Percentiles rank a stretch among this genome's conserved stretches.
These are phyloP conservation scores for Nephrotoma flavescens DNA, from an alignment of 2,888 invertebrate genomes.

Conservation along the genomic window DNA sequence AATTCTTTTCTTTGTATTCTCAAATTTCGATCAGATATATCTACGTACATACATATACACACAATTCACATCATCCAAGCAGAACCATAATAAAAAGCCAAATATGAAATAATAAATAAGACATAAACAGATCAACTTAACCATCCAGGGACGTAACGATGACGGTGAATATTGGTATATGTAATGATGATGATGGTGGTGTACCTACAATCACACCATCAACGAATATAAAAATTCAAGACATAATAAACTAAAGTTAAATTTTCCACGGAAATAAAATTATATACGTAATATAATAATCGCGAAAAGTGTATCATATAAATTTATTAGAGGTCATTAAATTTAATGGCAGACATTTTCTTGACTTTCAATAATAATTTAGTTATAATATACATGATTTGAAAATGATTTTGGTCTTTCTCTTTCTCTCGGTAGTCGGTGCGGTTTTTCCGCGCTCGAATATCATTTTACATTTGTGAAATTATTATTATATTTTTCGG, in stretches of 20 bases:
- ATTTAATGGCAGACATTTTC: background rate
- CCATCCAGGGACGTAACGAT: background rate
- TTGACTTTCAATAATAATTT: background rate
- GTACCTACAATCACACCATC: background rate
- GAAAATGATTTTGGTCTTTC: background rate
- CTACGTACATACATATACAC: background rate
- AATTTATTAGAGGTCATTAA: background rate
- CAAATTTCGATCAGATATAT: background rate
- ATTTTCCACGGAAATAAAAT: background rate
- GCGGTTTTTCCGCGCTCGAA: background rate
- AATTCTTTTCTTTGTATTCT: background rate
- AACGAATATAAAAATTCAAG: background rate
- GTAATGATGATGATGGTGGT: background rate
- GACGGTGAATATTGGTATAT: background rate
- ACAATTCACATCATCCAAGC: background rate
- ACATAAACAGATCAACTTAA: background rate
- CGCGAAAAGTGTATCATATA: background rate
- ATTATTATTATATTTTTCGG: background rate
- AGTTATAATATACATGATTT: background rate
- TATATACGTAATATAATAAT: background rate
- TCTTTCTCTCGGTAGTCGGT: background rate
- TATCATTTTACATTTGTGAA: background rate
- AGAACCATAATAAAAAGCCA: background rate
- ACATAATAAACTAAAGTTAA: background rate
- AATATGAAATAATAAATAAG: background rate